A percentile compares a stretch with the other conserved stretches of the same genome.
Conservation (phyloP, 2,888 invertebrate genomes). For the Orchesella flavescens region DNA sequence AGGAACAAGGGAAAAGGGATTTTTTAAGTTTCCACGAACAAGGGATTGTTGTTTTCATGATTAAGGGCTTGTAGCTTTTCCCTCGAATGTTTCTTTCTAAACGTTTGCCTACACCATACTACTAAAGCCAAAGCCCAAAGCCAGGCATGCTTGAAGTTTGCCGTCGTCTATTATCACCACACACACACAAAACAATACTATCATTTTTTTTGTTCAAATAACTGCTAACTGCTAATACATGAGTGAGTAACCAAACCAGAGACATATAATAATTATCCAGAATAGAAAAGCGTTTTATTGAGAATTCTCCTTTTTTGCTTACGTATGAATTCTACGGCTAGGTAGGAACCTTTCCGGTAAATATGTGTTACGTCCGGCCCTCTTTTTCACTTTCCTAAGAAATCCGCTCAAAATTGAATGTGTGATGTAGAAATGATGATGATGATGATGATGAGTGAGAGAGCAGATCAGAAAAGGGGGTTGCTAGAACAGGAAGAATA, state of each 20-base stretch:
- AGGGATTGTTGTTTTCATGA: conserved; percentile 18
- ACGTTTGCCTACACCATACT: background rate
- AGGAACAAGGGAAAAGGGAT: conserved; percentile 7
- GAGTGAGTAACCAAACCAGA: conserved; percentile 3
- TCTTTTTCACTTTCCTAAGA: background rate
- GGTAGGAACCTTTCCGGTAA: conserved; percentile 7
- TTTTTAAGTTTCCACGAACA: conserved; percentile 28
- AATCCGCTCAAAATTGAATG: too few species aligned
- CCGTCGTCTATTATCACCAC: too few species aligned
- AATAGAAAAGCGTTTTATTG: background rate
- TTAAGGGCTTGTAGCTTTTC: conserved; percentile 14
- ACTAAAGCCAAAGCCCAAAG: too few species aligned
- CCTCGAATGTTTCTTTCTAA: background rate
- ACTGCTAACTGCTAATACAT: too few species aligned
- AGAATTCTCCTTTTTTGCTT: background rate
- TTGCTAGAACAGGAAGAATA: too few species aligned
- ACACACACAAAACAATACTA: too few species aligned
- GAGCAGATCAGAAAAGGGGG: too few species aligned
- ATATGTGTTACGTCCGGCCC: conserved; percentile 9
- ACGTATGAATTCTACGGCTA: too few species aligned
- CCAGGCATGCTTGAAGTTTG: too few species aligned
- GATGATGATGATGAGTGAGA: too few species aligned
- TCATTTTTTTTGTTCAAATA: too few species aligned
- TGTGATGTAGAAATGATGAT: too few species aligned
- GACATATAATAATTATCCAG: background rate